A percentile compares a stretch with the other conserved stretches of the same genome.
Evolutionary conservation across 2,888 invertebrate species (phyloP).

Genomic region (Sphaerophoria rueppellii): DNA sequence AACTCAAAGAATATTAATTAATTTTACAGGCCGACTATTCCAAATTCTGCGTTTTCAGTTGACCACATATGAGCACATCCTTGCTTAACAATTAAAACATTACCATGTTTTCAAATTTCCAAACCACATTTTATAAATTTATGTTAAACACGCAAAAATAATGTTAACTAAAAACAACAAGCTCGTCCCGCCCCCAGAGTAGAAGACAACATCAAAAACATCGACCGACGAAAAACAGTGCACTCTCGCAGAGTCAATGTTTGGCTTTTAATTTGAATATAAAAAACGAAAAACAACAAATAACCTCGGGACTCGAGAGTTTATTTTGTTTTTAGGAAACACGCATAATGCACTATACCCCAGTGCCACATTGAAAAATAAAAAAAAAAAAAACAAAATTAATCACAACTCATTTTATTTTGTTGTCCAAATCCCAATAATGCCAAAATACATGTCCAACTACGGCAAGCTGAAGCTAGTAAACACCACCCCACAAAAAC

Average conservation of each 20-base stretch:
- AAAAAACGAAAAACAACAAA: slow-evolving; percentile 6
- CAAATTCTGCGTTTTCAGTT: background rate
- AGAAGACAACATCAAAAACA: background rate
- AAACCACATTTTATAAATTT: slow-evolving; percentile 43
- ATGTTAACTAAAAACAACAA: slow-evolving; percentile 7
- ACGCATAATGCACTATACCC: slow-evolving; percentile 12
- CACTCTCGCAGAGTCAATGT: background rate
- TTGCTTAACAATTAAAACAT: slow-evolving; percentile 26
- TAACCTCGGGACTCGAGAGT: background rate
- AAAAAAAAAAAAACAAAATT: slow-evolving; percentile 19
- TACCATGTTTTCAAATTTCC: slow-evolving; percentile 16
- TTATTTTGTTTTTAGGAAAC: slow-evolving; percentile 8
- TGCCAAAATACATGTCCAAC: background rate
- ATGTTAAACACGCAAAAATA: slow-evolving; percentile 23
- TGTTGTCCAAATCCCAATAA: slow-evolving; percentile 1
- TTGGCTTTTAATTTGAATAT: slow-evolving; percentile 29
- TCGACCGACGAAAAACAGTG: background rate
- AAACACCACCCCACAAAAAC: background rate
- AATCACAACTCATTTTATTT: slow-evolving; percentile 37
- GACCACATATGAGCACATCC: background rate
- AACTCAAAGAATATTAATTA: too few species aligned
- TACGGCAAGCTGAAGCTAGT: slow-evolving; percentile 7
- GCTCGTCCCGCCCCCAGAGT: background rate
- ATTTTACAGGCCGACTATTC: too few species aligned
- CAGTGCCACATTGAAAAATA: background rate